Base-by-base conservation (phyloP, 2,797 vertebrate genomes). In the Xerus rutilus region DNA sequence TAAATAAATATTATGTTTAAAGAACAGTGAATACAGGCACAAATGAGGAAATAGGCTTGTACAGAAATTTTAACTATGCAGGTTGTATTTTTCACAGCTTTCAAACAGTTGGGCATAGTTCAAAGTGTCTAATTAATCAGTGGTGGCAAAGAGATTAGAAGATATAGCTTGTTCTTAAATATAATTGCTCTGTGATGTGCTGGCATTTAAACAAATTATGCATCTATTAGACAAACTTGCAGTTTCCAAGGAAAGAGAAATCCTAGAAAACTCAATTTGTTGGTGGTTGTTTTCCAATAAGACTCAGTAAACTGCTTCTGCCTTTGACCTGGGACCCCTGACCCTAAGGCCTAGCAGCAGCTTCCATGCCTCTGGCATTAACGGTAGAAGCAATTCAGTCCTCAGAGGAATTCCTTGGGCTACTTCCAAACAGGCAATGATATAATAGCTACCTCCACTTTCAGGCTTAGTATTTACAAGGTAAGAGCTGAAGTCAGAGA, bases 81-180 rank as follows among this genome's bases (percentile, higher is more conserved):
- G 95, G 93, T 94, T 97, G 89, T 95, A 96, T 96, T 96, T 97
- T 97, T 96, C 95, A 96, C 97, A 98, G 98, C 96, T 95, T 94
- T 88, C 84, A 79, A 76, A 97, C 96, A 98, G 95, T 96, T 97
- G 96, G 90, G 96, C 92, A 97, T 89, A 97, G 97, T 95, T 89
- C 79, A 98, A 98, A 97, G 98, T 96, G 95, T 76, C 95, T 93
- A 97, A 98, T 98, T 97, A 96, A 91, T 97, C 98, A 97, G 97
- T 20, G 93, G 98, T 97, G 98, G 98, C 97, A 97, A 3, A 96
- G 94, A 98, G 97, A 98, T 96, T 82, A 96, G 97, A 98, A 97
- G 96, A 97, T 96, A 94, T 73, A 81, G 72, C 49, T 73, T 21
- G 92, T 96, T 98, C 96, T 98, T 23, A 32, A 98, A 97, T 84